These are phyloP conservation scores for Carcina quercana DNA, from an alignment of 2,888 invertebrate genomes.

Conservation along the genomic window DNA sequence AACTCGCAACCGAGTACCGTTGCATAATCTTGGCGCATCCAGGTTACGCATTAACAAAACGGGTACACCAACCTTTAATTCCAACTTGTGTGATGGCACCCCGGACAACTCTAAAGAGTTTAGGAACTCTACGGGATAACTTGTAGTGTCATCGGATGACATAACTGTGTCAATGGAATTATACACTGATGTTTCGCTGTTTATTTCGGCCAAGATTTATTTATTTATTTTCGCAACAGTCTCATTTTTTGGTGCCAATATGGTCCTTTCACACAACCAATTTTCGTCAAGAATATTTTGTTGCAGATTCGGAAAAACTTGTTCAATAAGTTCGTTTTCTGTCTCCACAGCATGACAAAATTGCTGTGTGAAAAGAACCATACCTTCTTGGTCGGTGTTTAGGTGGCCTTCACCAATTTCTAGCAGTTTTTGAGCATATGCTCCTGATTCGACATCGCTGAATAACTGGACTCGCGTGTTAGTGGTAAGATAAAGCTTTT, in stretches of 20 bases:
- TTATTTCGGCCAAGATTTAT: conserved; percentile 18
- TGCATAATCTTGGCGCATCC: conserved; percentile 19
- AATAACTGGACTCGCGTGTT: conserved; percentile 23
- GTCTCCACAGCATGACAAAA: conserved; percentile 14
- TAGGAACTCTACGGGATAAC: conserved; percentile 22
- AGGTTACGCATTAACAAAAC: conserved; percentile 19
- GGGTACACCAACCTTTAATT: conserved; percentile 18
- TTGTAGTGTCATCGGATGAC: conserved; percentile 15
- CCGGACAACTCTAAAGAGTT: conserved; percentile 24
- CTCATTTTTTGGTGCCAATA: conserved; percentile 21
- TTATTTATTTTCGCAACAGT: conserved; percentile 22
- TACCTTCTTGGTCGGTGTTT: conserved; percentile 19
- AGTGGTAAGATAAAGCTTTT: conserved; percentile 20
- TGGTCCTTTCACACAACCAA: conserved; percentile 22
- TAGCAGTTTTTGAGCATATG: conserved; percentile 18
- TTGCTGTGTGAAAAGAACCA: conserved; percentile 18
- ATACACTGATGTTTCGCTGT: conserved; percentile 13
- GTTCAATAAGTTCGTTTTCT: conserved; percentile 17
- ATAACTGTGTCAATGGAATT: conserved; percentile 20
- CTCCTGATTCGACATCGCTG: conserved; percentile 19
- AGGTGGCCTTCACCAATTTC: conserved; percentile 20
- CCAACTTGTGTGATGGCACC: conserved; percentile 18
- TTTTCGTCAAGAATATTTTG: conserved; percentile 15
- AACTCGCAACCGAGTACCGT: conserved; percentile 16
- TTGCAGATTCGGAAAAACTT: conserved; percentile 21